Base-by-base conservation (phyloP, 1,140 invertebrate species). In the Drosophila tani region DNA sequence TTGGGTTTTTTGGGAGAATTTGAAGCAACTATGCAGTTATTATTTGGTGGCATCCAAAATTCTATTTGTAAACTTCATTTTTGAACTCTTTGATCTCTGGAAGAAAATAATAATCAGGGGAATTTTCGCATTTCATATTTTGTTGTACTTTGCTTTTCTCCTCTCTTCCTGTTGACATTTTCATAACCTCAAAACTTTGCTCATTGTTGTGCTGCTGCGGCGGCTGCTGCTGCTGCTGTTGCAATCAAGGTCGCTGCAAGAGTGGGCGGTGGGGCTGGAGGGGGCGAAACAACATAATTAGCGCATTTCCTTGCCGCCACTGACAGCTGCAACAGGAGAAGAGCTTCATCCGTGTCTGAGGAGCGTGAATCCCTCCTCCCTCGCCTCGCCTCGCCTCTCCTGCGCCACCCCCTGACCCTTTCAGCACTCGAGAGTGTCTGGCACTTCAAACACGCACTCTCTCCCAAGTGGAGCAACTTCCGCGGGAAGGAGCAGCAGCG, bases 231-330 rank as follows among this genome's bases (percentile, higher is more conserved):
- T 24, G 14, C 47, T 45, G 45, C 43, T 57, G 19, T 40, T 58
- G 56, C 58, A 70, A 79, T 83, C 82, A 86, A 86, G 82, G 82
- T 86, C 82, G 79, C 60, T 63, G 68, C 58, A 62, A 60, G 64
- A 67, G 69, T 49, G 56, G 29, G 40, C 7, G 57, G 43, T 12
- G 14, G 15, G 7, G 11, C 32, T 11, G 27, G 1, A 14, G 27
- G 41, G 43, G 29, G 47, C 60, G 64, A 50, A 77, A 70, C 73
- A 82, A 88, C 84, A 87, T 87, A 87, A 87, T 87, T 87, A 87
- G 84, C 81, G 84, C 85, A 81, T 90, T 87, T 88, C 70, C 84
- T 76, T 84, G 71, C 78, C 38, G 68, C 79, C 79, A 70, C 49
- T 56, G 63, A 64, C 78, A 75, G 79, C 77, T 71, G 63, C 79